Evolutionary conservation across 2,797 vertebrate species (phyloP), one percentile per base, ranked within the genome.

Genomic region (Centroberyx gerrardi): DNA sequence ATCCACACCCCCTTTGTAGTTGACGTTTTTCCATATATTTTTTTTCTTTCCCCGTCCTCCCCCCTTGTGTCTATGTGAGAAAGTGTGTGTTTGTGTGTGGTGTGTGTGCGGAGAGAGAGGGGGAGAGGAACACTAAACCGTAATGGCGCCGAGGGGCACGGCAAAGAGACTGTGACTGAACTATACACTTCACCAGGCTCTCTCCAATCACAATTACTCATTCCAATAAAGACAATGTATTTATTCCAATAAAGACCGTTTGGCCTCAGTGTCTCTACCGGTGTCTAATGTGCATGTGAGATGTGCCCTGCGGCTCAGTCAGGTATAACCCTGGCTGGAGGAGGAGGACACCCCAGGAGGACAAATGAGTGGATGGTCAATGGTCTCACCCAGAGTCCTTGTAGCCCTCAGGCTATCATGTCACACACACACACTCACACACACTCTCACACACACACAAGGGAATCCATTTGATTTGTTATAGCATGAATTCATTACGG

Each of bases 391-490:
- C 49, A 48, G 40, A 51, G 42, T 46, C 59, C 77, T 46, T 90
- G 88, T 91, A 88, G 86, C 91, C 91, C 91, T 76, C 28, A 79
- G 89, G 91, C 90, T 58, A 80, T 79, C 66, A 77, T 89, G 88
- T 89, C 76, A 65, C 76, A 81, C 66, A 67, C 71, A 74, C 61
- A 78, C 40, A 62, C 36, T 46, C 46, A 58, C 40, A 55, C 7
- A 46, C 28, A 33, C 36, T 61, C 63, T 12, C 27, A 60, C 53
- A 54, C 53, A 54, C 53, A 29, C 53, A 60, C 72, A 65, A 63
- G 66, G 72, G 66, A 61, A 68, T 65, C 29, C 70, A 53, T 81
- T 73, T 84, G 62, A 81, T 82, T 88, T 74, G 62, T 42, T 62
- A 49, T 15, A 38, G 28, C 40, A 13, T 28, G 22, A 36, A 33